phyloP scores from a whole-genome alignment of 2,797 vertebrate genomes.

The Pseudochromis fuscus region DNA sequence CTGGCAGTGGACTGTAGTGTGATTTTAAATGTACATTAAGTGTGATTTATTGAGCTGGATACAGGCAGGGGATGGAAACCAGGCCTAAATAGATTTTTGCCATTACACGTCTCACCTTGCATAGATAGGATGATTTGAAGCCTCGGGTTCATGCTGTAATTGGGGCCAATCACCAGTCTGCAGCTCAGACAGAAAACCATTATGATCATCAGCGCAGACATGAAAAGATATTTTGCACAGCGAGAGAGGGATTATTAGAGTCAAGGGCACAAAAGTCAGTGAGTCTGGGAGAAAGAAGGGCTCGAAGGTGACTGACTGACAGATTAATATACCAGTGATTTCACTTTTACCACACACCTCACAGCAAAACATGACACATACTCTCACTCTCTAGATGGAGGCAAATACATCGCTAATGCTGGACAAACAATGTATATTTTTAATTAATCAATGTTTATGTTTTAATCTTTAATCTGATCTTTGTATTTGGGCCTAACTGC shows the following conservation, averaged over 20 bases:
- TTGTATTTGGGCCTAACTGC: no score
- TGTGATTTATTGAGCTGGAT: slow-evolving; percentile 70
- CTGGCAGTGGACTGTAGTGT: slow-evolving; percentile 54
- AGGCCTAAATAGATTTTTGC: slow-evolving; percentile 75
- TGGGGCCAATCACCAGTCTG: slow-evolving; percentile 80
- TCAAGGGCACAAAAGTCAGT: slow-evolving; percentile 79
- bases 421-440: no score
- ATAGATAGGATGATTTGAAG: slow-evolving; percentile 79
- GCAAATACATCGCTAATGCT: background rate
- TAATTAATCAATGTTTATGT: no score
- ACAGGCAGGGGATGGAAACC: slow-evolving; percentile 58
- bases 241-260: slow-evolving; percentile 76
- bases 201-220: slow-evolving; percentile 79
- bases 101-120: slow-evolving; percentile 78
- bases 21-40: slow-evolving; percentile 73
- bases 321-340: slow-evolving; percentile 64
- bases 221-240: slow-evolving; percentile 79
- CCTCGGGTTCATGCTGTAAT: slow-evolving; percentile 79
- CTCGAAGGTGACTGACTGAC: slow-evolving; percentile 70
- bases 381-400: slow-evolving; percentile 46
- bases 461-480: no score
- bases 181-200: slow-evolving; percentile 78
- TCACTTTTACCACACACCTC: slow-evolving; percentile 57
- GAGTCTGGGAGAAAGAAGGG: slow-evolving; percentile 67
- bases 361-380: slow-evolving; percentile 33